Base-by-base conservation (phyloP, 2,113 vertebrate genomes). In the Indicator indicator region DNA sequence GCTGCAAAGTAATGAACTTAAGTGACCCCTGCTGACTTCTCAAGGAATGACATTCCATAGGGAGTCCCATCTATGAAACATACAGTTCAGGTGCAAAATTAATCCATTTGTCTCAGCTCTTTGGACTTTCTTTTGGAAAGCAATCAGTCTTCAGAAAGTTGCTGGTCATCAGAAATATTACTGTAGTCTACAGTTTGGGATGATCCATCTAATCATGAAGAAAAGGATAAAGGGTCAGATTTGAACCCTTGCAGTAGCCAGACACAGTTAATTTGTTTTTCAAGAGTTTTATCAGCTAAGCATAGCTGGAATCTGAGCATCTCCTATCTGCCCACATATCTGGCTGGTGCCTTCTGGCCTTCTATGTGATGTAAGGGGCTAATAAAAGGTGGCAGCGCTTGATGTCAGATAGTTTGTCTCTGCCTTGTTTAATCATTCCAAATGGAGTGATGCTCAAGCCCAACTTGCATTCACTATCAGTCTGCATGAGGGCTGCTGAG, bases 381-480 rank as follows among this genome's bases (percentile, higher is more conserved):
- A 97, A 96, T 91, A 97, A 88, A 87, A 85, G 60, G 48, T 86
- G 95, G 95, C 95, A 97, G 85, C 2, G 1, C 79, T 89, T 95
- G 91, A 92, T 84, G 88, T 68, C 90, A 95, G 84, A 91, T 94
- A 93, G 95, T 94, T 96, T 91, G 83, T 88, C 90, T 95, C 94
- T 96, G 92, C 81, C 91, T 95, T 9, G 18, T 96, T 95, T 95
- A 96, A 96, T 97, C 90, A 96, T 73, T 91, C 88, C 33, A 59
- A 95, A 78, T 70, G 76, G 90, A 92, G 44, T 71, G 86, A 95
- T 89, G 82, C 83, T 94, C 81, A 90, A 94, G 75, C 70, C 67
- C 86, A 93, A 88, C 72, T 86, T 82, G 81, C 89, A 77, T 88
- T 95, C 93, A 11, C 33, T 70, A 6, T 83, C 3, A 2, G 42